phyloP scores from a whole-genome alignment of 2,113 vertebrate species.

The Hipposideros armiger region DNA sequence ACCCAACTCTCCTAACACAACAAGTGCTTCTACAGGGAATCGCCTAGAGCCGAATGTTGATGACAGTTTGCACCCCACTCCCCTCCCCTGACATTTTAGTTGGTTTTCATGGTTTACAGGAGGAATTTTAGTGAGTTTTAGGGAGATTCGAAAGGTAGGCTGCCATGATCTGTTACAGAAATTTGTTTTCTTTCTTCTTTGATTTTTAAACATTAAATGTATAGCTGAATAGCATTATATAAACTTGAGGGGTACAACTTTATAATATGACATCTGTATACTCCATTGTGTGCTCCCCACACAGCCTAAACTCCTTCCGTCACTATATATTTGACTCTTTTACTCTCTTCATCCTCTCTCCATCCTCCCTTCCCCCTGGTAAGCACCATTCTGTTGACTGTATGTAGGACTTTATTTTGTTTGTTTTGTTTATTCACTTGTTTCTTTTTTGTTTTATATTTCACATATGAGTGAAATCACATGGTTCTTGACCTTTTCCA shows the following conservation, averaged over 20 bases:
- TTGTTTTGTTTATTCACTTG: neutral
- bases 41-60: too few species aligned
- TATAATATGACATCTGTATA: neutral
- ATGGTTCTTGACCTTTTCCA: neutral
- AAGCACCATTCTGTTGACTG: neutral
- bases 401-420: neutral
- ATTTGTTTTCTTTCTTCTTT: neutral
- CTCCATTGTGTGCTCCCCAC: neutral
- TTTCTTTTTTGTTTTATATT: neutral
- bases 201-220: neutral
- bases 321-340: neutral
- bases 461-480: neutral
- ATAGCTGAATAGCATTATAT: neutral
- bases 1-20: accelerated
- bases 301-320: neutral
- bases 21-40: accelerated
- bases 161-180: neutral
- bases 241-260: neutral
- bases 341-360: neutral
- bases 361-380: too few species aligned
- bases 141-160: neutral
- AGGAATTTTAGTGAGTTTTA: too few species aligned
- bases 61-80: too few species aligned
- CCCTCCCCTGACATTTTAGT: accelerated
- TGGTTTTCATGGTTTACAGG: neutral